Percentiles rank a stretch among this genome's conserved stretches.
Conservation (phyloP, 2,888 invertebrate genomes). For the Diplolepis rosae region DNA sequence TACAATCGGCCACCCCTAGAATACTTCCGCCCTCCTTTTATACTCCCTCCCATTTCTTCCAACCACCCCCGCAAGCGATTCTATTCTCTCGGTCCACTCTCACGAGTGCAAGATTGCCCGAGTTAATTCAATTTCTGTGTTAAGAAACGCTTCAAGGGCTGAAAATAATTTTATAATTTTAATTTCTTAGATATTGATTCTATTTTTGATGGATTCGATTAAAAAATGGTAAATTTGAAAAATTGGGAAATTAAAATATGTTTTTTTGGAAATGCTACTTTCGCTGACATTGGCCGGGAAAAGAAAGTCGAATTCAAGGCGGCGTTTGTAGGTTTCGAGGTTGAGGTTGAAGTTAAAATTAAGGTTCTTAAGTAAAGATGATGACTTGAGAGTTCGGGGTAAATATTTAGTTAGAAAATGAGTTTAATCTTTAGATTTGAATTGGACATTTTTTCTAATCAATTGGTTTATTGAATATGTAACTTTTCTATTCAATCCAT, state of each 20-base stretch:
- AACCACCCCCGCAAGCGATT: constrained; percentile 5
- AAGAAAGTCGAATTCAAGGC: constrained; percentile 30
- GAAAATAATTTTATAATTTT: background rate
- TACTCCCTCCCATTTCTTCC: background rate
- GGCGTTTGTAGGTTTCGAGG: constrained; percentile 27
- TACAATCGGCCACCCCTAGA: constrained; percentile 33
- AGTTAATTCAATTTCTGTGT: constrained; percentile 18
- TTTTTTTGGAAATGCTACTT: constrained; percentile 15
- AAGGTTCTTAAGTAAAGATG: constrained; percentile 12
- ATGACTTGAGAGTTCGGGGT: background rate
- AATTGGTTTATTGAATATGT: no score
- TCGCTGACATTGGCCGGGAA: constrained; percentile 31
- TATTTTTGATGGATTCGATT: background rate
- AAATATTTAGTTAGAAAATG: no score
- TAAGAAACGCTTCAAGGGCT: background rate
- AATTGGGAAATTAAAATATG: background rate
- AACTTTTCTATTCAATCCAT: no score
- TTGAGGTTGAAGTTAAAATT: constrained; percentile 24
- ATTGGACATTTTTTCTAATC: no score
- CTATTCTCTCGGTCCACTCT: constrained; percentile 15
- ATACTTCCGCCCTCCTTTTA: constrained; percentile 11
- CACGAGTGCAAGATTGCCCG: background rate
- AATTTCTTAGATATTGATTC: background rate
- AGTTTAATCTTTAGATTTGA: no score
- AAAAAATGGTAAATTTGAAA: background rate